Conservation (phyloP, 2,113 vertebrate species). For the Nestor notabilis region DNA sequence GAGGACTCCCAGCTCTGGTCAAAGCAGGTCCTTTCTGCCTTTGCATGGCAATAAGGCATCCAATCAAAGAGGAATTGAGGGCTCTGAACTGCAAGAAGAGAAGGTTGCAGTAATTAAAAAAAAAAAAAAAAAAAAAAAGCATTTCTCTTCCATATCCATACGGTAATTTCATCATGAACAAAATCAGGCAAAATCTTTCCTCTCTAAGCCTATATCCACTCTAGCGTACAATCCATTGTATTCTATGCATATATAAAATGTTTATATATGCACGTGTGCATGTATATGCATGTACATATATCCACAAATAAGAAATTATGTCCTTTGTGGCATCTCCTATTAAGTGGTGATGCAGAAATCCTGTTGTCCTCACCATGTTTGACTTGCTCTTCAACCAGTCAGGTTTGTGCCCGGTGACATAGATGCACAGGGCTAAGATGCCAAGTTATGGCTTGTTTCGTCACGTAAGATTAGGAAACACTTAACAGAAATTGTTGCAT, state of each 20-base stretch:
- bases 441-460: accelerated
- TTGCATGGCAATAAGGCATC: background rate
- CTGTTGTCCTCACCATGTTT: background rate
- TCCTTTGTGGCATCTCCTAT: background rate
- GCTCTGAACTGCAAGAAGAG: background rate
- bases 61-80: background rate
- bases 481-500: background rate
- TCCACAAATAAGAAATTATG: background rate
- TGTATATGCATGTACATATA: background rate
- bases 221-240: background rate
- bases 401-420: accelerated
- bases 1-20: background rate
- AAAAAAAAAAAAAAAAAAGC: background rate
- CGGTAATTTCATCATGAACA: background rate
- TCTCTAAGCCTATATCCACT: background rate
- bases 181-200: background rate
- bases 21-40: background rate
- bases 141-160: background rate
- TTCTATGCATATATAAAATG: background rate
- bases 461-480: background rate
- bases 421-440: accelerated
- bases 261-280: background rate
- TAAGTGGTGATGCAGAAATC: background rate
- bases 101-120: background rate
- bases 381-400: background rate